These are phyloP conservation scores for Sebastes diploproa DNA, from an alignment of 2,797 vertebrate species.

Conservation along the genomic window DNA sequence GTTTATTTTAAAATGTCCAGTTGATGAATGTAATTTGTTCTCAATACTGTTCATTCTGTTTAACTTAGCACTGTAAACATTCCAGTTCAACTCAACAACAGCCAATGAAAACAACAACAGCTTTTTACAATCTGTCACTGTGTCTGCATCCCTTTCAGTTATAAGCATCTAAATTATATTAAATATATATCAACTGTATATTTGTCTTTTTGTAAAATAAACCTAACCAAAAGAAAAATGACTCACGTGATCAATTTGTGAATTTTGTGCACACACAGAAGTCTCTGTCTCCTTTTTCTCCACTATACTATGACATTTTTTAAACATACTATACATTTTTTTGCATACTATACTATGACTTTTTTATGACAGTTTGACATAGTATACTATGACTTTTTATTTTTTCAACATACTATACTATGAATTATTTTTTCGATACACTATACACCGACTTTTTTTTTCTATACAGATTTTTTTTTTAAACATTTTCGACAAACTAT, in stretches of 20 bases:
- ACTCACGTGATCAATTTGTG: not conserved
- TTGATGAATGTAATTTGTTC: slow-evolving; percentile 74
- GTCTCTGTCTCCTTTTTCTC: not conserved
- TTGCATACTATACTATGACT: not conserved
- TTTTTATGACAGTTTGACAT: not conserved
- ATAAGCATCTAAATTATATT: slow-evolving; percentile 82
- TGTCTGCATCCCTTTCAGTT: slow-evolving; percentile 68
- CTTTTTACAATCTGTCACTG: slow-evolving; percentile 59
- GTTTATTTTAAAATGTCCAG: slow-evolving; percentile 58
- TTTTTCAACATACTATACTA: no score
- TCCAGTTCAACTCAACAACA: slow-evolving; percentile 49
- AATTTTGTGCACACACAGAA: not conserved
- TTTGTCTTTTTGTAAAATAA: slow-evolving; percentile 83
- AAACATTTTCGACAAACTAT: no score
- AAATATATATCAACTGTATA: slow-evolving; percentile 82
- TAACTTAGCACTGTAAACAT: slow-evolving; percentile 83
- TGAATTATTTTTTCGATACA: no score
- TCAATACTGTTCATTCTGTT: slow-evolving; percentile 82
- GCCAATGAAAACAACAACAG: slow-evolving; percentile 51
- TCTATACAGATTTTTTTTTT: no score
- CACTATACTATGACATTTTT: not conserved
- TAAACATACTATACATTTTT: not conserved
- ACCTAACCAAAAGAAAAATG: slow-evolving; percentile 72
- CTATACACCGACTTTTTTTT: no score
- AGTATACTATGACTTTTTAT: not conserved